phyloP scores from a whole-genome alignment of 92 coral and sea anemone genomes.

The Isaurus tuberculatus region DNA sequence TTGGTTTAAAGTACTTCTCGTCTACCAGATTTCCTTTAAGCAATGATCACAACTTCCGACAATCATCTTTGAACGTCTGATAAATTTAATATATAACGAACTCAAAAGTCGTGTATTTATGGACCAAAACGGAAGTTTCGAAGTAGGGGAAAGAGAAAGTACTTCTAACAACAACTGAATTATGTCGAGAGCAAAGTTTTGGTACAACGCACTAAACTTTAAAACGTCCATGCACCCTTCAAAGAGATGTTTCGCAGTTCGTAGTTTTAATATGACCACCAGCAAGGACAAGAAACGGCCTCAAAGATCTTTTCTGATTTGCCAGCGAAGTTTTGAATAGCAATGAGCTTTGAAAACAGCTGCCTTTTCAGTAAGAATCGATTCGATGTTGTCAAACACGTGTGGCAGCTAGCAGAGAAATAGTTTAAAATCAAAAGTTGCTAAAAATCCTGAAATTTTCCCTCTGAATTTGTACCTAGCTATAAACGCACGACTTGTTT shows the following conservation, averaged over 20 bases:
- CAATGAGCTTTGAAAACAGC: conserved; percentile 36
- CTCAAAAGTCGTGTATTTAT: conserved; percentile 33
- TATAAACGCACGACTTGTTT: neutral
- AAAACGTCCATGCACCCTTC: neutral
- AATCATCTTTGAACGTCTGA: conserved; percentile 35
- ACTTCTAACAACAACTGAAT: neutral
- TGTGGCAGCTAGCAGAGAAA: conserved; percentile 26
- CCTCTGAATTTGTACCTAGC: conserved; percentile 1
- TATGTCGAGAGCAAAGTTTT: neutral
- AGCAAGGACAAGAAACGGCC: conserved; percentile 33
- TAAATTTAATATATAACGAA: conserved; percentile 50
- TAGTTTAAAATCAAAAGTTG: neutral
- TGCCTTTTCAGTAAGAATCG: conserved; percentile 23
- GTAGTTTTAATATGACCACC: conserved; percentile 42
- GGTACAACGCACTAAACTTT: neutral
- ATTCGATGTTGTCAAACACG: conserved; percentile 35
- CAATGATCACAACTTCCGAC: conserved; percentile 49
- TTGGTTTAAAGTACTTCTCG: too few relatives aligned
- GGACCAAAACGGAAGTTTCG: conserved; percentile 34
- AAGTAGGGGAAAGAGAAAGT: neutral
- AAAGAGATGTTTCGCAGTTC: conserved; percentile 4
- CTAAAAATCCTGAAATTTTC: conserved; percentile 21
- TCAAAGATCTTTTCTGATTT: conserved; percentile 24
- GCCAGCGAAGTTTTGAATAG: conserved; percentile 35
- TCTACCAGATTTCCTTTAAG: conserved; percentile 1